Conservation (phyloP, 2,113 vertebrate species). For the Heptranchias perlo region DNA sequence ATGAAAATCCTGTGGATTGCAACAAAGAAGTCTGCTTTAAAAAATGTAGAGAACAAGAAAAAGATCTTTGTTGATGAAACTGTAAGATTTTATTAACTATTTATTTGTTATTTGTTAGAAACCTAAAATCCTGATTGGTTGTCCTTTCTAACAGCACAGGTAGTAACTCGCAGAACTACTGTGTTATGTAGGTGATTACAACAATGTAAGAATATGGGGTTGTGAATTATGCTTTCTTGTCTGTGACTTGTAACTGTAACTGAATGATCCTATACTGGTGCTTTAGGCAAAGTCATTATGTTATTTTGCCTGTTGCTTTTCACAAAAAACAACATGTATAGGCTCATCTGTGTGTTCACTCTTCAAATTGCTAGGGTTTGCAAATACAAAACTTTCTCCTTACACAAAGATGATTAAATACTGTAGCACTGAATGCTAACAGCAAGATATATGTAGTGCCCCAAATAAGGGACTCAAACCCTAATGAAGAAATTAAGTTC, state of each 20-base stretch:
- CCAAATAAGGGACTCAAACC: no score
- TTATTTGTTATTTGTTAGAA: no score
- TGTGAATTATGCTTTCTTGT: neutral
- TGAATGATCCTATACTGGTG: neutral
- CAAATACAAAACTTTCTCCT: no score
- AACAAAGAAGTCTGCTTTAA: constrained; percentile 24
- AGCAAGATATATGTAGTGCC: no score
- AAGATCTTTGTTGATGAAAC: neutral
- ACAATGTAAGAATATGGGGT: neutral
- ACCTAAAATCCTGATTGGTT: neutral
- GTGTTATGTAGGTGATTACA: neutral
- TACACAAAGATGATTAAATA: no score
- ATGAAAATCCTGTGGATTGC: neutral
- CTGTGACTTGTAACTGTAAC: constrained; percentile 21
- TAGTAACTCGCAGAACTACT: neutral
- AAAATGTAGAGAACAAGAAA: neutral
- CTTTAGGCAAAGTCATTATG: neutral
- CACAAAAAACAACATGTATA: neutral
- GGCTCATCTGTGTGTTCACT: neutral
- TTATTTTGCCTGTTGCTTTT: neutral
- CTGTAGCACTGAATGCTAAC: no score
- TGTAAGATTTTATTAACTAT: no score
- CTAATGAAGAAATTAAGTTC: no score
- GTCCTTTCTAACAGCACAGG: neutral
- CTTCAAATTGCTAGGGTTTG: neutral